These are phyloP conservation scores for Acropora yongei DNA, from an alignment of 64 coral and sea anemone genomes.

Conservation along the genomic window DNA sequence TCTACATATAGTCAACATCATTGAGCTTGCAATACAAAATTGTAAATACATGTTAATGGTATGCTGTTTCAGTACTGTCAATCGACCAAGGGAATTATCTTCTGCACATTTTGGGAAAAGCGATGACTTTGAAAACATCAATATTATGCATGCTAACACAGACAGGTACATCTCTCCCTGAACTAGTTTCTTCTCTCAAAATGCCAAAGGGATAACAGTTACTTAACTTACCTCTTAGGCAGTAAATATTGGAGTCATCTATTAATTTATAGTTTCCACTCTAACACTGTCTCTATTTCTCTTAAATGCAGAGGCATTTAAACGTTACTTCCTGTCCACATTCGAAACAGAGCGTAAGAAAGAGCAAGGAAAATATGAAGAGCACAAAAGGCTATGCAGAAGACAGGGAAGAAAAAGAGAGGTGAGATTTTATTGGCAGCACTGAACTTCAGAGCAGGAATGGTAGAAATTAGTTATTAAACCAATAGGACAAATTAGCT, in stretches of 20 bases:
- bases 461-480: not conserved
- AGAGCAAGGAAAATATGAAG: conserved; percentile 4
- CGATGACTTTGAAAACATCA: conserved; percentile 6
- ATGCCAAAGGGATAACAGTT: conserved; percentile 1
- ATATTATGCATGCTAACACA: not conserved
- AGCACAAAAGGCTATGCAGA: conserved; percentile 8
- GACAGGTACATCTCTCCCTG: not conserved
- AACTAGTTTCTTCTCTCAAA: not conserved
- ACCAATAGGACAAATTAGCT: too few species aligned
- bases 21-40: conserved; percentile 4
- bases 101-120: conserved; percentile 4
- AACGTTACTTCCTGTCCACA: not conserved
- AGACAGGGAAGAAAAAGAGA: conserved; percentile 9
- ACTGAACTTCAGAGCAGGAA: not conserved
- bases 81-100: not conserved
- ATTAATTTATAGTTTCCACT: conserved; percentile 3
- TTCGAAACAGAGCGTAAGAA: not conserved
- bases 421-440: not conserved
- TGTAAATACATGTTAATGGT: not conserved
- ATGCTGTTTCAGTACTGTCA: conserved; percentile 5
- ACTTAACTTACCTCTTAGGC: not conserved
- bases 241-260: conserved; percentile 2
- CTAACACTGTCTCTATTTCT: conserved; percentile 5
- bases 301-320: conserved; percentile 13
- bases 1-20: conserved; percentile 8